phyloP scores from a whole-genome alignment of 53 echinoderm and acorn worm species.

The Zoroaster sp. region DNA sequence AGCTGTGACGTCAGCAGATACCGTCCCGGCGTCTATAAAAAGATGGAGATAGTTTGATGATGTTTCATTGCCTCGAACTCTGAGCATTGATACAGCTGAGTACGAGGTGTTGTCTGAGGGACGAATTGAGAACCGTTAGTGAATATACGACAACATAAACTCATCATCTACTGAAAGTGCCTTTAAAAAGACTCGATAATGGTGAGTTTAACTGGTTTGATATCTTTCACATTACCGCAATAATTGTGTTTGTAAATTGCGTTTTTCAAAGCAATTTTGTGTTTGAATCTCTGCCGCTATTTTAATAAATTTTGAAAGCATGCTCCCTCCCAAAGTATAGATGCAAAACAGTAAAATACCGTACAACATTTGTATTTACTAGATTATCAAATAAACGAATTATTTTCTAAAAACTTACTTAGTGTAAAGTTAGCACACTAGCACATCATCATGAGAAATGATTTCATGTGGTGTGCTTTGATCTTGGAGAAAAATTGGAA shows the following conservation, averaged over 20 bases:
- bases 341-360: too few species aligned
- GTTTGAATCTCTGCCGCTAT: too few species aligned
- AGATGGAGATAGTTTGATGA: neutral
- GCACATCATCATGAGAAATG: too few species aligned
- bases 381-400: too few species aligned
- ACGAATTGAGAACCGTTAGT: neutral
- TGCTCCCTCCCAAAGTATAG: too few species aligned
- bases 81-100: slow-evolving; percentile 14
- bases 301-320: too few species aligned
- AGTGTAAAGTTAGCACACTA: too few species aligned
- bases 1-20: neutral
- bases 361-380: too few species aligned
- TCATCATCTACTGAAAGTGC: neutral
- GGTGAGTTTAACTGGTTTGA: neutral
- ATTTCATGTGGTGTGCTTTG: too few species aligned
- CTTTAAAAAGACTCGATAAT: neutral
- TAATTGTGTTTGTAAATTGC: neutral
- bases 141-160: neutral
- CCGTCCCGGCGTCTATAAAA: slow-evolving; percentile 4
- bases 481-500: too few species aligned
- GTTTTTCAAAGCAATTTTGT: too few species aligned
- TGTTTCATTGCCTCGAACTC: neutral
- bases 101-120: slow-evolving; percentile 10
- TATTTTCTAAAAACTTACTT: too few species aligned
- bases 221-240: neutral